phyloP scores from a whole-genome alignment of 2,888 invertebrate genomes.

The Cosmorhoe ocellata region DNA sequence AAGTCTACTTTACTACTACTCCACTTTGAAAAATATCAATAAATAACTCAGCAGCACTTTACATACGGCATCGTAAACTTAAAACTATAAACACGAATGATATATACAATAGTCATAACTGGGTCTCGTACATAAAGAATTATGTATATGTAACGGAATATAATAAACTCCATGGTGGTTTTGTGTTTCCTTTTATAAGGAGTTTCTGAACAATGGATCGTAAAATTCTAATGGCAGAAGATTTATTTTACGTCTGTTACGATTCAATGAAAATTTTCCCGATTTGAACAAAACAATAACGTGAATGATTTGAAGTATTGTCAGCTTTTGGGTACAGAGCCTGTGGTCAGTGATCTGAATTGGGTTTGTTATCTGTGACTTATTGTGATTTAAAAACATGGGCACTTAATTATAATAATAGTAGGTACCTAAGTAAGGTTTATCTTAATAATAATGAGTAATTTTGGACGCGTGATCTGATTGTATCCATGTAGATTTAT shows the following conservation, averaged over 20 bases:
- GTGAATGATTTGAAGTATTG: neutral
- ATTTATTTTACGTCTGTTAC: neutral
- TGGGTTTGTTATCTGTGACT: no score
- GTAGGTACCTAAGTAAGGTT: no score
- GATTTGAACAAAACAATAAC: neutral
- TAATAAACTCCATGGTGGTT: slow-evolving; percentile 1
- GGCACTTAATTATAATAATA: no score
- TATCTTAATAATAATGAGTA: no score
- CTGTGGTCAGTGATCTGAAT: no score
- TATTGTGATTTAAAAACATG: no score
- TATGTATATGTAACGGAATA: neutral
- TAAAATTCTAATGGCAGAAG: slow-evolving; percentile 9
- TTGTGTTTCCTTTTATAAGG: neutral
- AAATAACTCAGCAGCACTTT: neutral
- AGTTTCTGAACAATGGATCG: slow-evolving; percentile 7
- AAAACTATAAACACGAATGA: slow-evolving; percentile 5
- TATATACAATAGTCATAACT: slow-evolving; percentile 4
- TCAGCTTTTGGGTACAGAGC: no score
- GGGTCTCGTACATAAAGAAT: slow-evolving; percentile 13
- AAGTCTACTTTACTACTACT: no score
- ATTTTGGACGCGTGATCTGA: no score
- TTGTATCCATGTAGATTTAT: no score
- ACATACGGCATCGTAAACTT: neutral
- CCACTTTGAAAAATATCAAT: neutral
- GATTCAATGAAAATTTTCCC: neutral